phyloP scores from a whole-genome alignment of 2,888 invertebrate species.

The Siphonodentalium dalli region DNA sequence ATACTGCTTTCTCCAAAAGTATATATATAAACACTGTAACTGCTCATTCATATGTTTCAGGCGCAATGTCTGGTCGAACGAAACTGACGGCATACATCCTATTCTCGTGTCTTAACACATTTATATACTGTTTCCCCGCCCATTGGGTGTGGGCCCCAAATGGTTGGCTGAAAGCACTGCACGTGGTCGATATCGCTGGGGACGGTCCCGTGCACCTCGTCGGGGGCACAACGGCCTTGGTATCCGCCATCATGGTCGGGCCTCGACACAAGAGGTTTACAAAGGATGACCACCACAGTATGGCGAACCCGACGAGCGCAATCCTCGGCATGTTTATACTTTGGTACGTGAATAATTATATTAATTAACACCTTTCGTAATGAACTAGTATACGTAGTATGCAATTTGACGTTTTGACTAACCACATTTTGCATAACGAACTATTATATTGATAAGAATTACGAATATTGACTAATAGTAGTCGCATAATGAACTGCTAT shows the following conservation, averaged over 20 bases:
- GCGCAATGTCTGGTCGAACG: conserved; percentile 86
- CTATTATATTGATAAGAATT: no score
- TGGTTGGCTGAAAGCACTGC: conserved; percentile 89
- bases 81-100: conserved; percentile 84
- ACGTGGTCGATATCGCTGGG: conserved; percentile 93
- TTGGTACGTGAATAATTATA: conserved; percentile 52
- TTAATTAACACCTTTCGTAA: no score
- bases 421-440: no score
- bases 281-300: conserved; percentile 18
- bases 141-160: conserved; percentile 68
- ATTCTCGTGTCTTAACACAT: conserved; percentile 86
- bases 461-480: no score
- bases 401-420: no score
- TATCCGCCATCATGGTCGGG: conserved; percentile 88
- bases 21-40: no score
- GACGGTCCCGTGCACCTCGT: conserved; percentile 80
- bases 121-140: conserved; percentile 90
- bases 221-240: conserved; percentile 80
- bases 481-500: no score
- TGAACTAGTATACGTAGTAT: no score
- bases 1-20: no score
- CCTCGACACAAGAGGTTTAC: conserved; percentile 70
- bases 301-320: conserved; percentile 55
- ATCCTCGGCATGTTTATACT: conserved; percentile 58
- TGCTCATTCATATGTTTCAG: conserved; percentile 63